phyloP scores from a whole-genome alignment of 2,888 invertebrate genomes.

The Parelbella ahira region DNA sequence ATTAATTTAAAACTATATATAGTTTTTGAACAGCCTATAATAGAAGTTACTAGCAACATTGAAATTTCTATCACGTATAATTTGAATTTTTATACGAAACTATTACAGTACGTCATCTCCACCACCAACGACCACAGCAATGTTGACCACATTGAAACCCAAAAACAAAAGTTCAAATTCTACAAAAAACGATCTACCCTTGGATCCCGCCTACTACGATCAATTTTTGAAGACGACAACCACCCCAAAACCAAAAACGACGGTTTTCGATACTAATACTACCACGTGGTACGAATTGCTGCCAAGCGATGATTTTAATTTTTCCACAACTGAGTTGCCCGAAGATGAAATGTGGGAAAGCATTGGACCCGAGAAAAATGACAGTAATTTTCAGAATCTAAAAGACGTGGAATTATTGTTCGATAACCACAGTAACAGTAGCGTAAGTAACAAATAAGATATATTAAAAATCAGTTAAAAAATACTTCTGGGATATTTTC shows the following conservation, averaged over 20 bases:
- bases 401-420: constrained; percentile 76
- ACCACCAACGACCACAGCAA: constrained; percentile 37
- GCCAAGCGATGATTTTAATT: constrained; percentile 52
- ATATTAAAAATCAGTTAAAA: too few species aligned
- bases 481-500: too few species aligned
- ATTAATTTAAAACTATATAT: too few species aligned
- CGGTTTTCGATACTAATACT: constrained; percentile 41
- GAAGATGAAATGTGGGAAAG: constrained; percentile 71
- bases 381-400: constrained; percentile 51
- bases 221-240: constrained; percentile 74
- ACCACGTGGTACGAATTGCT: constrained; percentile 67
- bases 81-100: too few species aligned
- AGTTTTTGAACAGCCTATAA: too few species aligned
- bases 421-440: constrained; percentile 42
- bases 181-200: constrained; percentile 50
- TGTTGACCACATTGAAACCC: constrained; percentile 34
- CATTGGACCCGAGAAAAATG: constrained; percentile 50
- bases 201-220: constrained; percentile 63
- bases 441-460: constrained; percentile 56
- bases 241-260: constrained; percentile 41
- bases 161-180: constrained; percentile 35
- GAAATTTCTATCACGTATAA: too few species aligned
- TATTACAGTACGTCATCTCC: constrained; percentile 30
- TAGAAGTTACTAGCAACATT: too few species aligned
- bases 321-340: constrained; percentile 44